These are phyloP conservation scores for Engraulis encrasicolus DNA, from an alignment of 2,113 vertebrate species.

Conservation along the genomic window DNA sequence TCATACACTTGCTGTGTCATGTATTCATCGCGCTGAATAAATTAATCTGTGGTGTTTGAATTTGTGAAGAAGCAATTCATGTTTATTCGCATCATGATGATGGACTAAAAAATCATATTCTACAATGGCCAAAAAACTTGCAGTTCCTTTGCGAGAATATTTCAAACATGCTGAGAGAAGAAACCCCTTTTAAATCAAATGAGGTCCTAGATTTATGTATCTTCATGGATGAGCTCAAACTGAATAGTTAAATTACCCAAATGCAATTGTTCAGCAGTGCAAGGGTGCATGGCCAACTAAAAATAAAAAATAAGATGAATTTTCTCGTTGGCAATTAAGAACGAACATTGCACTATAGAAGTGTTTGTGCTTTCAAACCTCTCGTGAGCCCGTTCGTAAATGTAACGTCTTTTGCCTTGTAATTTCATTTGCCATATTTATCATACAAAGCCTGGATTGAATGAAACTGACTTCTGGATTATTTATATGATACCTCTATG, in stretches of 20 bases:
- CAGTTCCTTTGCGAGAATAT: not conserved
- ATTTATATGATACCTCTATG: not conserved
- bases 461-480: not conserved
- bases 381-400: not conserved
- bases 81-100: not conserved
- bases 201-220: not conserved
- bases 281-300: not conserved
- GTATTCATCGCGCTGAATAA: not conserved
- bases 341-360: not conserved
- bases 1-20: not conserved
- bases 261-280: not conserved
- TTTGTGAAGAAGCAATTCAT: not conserved
- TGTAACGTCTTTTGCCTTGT: not conserved
- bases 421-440: too few relatives aligned
- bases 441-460: not conserved
- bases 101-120: not conserved
- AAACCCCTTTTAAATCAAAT: not conserved
- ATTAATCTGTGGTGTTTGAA: not conserved
- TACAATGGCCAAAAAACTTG: not conserved
- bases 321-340: not conserved
- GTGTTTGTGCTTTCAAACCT: not conserved
- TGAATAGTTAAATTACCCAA: slow-evolving; percentile 14
- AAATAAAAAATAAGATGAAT: not conserved
- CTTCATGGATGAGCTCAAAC: not conserved
- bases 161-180: not conserved